Percentiles rank a stretch among this genome's conserved stretches.
Conservation (phyloP, 2,888 invertebrate genomes). For the Physocephala rufipes region DNA sequence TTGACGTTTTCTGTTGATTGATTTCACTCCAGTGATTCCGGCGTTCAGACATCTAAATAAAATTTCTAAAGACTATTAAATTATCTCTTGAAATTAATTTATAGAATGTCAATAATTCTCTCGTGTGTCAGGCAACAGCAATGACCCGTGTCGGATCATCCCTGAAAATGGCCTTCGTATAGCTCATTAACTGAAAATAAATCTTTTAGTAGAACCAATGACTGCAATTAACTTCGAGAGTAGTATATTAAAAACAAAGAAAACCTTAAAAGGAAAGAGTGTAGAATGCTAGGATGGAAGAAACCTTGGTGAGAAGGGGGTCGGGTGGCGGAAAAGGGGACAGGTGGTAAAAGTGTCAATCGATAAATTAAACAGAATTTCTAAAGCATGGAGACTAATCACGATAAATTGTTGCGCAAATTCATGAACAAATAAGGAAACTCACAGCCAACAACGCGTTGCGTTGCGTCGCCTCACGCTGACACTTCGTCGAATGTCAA, state of each 20-base stretch:
- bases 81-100: background rate
- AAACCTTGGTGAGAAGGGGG: too few species aligned
- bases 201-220: background rate
- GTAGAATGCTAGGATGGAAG: too few species aligned
- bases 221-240: background rate
- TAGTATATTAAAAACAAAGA: background rate
- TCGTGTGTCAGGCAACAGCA: background rate
- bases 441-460: background rate
- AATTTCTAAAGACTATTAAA: too few species aligned
- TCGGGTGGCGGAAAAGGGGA: too few species aligned
- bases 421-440: slow-evolving; percentile 12
- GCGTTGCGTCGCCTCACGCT: too few species aligned
- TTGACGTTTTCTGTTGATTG: too few species aligned
- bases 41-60: too few species aligned
- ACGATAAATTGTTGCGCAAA: background rate
- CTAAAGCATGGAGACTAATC: background rate
- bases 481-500: background rate
- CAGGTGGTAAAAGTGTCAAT: too few species aligned
- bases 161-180: background rate
- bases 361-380: too few species aligned
- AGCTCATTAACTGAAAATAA: background rate
- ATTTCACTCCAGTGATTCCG: too few species aligned
- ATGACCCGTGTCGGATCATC: background rate
- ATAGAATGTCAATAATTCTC: background rate
- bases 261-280: too few species aligned